These are phyloP conservation scores for Muscicapa comitata DNA, from an alignment of 2,797 vertebrate species.

Conservation along the genomic window DNA sequence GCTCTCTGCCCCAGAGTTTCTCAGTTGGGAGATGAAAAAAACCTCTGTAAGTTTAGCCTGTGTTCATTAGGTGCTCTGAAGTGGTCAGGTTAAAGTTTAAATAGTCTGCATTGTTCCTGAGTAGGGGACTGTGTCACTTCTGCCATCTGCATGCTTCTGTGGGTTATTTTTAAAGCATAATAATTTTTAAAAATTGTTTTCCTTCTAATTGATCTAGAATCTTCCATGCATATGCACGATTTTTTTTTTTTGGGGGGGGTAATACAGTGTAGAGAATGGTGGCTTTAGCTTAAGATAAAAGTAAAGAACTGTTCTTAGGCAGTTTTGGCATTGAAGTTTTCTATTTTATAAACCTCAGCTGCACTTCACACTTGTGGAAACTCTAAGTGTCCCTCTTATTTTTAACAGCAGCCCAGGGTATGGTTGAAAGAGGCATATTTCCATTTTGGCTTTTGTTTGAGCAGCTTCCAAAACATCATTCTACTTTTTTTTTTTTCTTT, in stretches of 20 bases:
- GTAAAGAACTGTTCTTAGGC: constrained; percentile 6
- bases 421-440: constrained; percentile 69
- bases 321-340: constrained; percentile 49
- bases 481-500: constrained; percentile 6
- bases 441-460: constrained; percentile 78
- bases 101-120: background rate
- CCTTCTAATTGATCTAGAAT: background rate
- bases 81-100: background rate
- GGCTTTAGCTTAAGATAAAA: constrained; percentile 18
- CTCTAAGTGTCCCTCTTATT: constrained; percentile 70
- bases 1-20: background rate
- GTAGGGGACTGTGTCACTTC: background rate
- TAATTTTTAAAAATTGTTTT: background rate
- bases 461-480: constrained; percentile 76
- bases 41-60: background rate
- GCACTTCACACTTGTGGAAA: constrained; percentile 74
- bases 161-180: background rate
- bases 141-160: background rate
- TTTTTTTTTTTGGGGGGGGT: background rate
- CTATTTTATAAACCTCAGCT: constrained; percentile 70
- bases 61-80: background rate
- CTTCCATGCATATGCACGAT: background rate
- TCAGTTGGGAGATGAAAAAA: background rate
- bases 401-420: constrained; percentile 72
- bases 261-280: background rate